Evolutionary conservation across 2,113 vertebrate species (phyloP), one percentile per base, ranked within the genome.

Genomic region (Myxocyprinus asiaticus): DNA sequence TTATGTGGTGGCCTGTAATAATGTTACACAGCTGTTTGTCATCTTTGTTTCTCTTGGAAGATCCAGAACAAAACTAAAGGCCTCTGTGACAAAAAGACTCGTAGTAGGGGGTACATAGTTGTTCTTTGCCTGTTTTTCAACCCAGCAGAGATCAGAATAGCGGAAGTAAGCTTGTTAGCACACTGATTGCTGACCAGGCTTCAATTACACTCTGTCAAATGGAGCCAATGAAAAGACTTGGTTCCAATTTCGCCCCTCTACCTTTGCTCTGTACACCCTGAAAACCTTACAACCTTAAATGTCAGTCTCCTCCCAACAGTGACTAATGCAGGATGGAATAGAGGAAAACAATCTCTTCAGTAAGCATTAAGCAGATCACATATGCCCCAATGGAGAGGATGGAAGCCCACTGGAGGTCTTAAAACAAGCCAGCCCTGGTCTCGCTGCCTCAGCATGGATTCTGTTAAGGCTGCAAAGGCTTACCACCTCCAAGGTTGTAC

Each of bases 171-270:
- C 68, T 67, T 22, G 81, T 83, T 80, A 62, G 61, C 86, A 67
- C 22, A 33, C 22, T 33, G 22, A 33, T 33, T 33, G 22, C 22
- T 33, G 83, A 69, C 64, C n/a, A 72, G 61, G 81, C 76, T 53
- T 65, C 76, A 66, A 47, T 80, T 84, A 70, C 82, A 78, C 64
- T 56, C 83, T 81, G 70, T 83, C 67, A 81, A 79, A 71, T 80
- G 76, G 12, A 8, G 56, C 76, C 81, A 81, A 81, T 82, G 79
- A 77, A 58, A 61, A 79, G 17, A 62, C 74, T 59, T 44, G 4
- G 9, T 7, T 7, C 53, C 14, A 33, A 33, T 33, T 77, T 64
- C 63, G 56, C 78, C 56, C 66, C 58, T 67, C 53, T n/a, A 53
- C 74, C 61, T 61, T 42, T 17, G 10, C 9, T 83, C 68, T 48